Evolutionary conservation across 2,113 vertebrate genomes (phyloP).

Genomic region (Cyanoramphus novaezelandiae): DNA sequence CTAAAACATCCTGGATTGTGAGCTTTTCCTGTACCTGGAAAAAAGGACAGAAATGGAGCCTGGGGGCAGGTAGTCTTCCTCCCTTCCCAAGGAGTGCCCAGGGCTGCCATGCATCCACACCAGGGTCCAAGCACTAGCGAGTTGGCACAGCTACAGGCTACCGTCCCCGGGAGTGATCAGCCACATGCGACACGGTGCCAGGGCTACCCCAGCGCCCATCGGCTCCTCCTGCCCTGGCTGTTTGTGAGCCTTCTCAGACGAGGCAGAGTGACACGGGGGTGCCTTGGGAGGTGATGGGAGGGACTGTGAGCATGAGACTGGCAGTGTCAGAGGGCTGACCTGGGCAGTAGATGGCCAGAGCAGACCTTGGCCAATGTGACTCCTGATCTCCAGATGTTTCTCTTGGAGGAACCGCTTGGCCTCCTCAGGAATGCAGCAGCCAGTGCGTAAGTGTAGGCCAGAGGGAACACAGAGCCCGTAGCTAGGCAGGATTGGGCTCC

Average conservation of each 20-base stretch:
- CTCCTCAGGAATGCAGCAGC: neutral
- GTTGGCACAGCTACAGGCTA: neutral
- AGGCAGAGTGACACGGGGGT: no score
- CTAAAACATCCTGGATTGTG: neutral
- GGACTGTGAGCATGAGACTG: no score
- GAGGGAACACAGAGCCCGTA: neutral
- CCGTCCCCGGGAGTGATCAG: neutral
- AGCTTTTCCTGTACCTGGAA: neutral
- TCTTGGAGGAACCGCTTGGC: neutral
- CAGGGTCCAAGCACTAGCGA: neutral
- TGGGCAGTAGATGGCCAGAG: neutral
- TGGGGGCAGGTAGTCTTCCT: neutral
- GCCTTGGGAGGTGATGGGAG: neutral
- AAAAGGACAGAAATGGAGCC: neutral
- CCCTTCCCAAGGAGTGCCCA: neutral
- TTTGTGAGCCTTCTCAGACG: neutral
- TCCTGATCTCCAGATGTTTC: neutral
- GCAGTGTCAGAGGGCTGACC: neutral
- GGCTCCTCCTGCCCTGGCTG: neutral
- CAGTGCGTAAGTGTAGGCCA: fast-evolving
- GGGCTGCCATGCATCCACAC: neutral
- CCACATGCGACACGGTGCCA: neutral
- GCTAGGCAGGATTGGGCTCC: neutral
- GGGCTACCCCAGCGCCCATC: neutral
- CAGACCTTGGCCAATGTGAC: neutral